Conservation (phyloP, 2,888 invertebrate genomes). For the Chironomus riparius region DNA sequence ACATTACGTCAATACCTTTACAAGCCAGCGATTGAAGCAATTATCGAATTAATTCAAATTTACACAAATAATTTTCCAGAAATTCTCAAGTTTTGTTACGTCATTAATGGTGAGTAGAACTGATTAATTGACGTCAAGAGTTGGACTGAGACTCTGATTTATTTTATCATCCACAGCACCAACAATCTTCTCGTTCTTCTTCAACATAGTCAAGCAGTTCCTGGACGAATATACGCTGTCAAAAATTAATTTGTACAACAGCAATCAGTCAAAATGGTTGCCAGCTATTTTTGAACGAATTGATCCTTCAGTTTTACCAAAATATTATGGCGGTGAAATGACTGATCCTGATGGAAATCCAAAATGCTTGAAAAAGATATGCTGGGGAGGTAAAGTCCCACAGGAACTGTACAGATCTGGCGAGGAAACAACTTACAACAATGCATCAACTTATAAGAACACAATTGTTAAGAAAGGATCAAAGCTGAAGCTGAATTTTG, state of each 20-base stretch:
- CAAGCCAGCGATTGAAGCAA: slow-evolving; percentile 63
- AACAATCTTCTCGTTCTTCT: slow-evolving; percentile 77
- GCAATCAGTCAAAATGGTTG: slow-evolving; percentile 69
- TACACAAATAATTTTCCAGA: slow-evolving; percentile 92
- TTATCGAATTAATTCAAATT: slow-evolving; percentile 70
- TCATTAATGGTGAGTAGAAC: slow-evolving; percentile 64
- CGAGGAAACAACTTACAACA: slow-evolving; percentile 47
- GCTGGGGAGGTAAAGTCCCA: slow-evolving; percentile 45
- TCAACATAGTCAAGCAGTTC: slow-evolving; percentile 76
- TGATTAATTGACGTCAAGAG: neutral
- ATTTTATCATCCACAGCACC: slow-evolving; percentile 70
- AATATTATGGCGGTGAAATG: slow-evolving; percentile 64
- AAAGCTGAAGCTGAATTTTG: slow-evolving; percentile 62
- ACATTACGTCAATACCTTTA: slow-evolving; percentile 72
- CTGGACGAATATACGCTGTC: slow-evolving; percentile 83
- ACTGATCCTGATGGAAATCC: slow-evolving; percentile 70
- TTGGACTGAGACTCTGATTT: no score
- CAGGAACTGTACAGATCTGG: slow-evolving; percentile 58
- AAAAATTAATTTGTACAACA: slow-evolving; percentile 76
- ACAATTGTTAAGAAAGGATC: slow-evolving; percentile 69
- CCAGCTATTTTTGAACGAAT: slow-evolving; percentile 54
- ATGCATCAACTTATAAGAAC: slow-evolving; percentile 52
- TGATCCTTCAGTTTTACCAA: slow-evolving; percentile 59
- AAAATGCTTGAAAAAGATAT: slow-evolving; percentile 43
- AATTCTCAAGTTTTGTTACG: slow-evolving; percentile 74